A percentile compares a stretch with the other conserved stretches of the same genome.
These are phyloP conservation scores for Copidosoma floridanum DNA, from an alignment of 1,140 invertebrate genomes.

Conservation along the genomic window DNA sequence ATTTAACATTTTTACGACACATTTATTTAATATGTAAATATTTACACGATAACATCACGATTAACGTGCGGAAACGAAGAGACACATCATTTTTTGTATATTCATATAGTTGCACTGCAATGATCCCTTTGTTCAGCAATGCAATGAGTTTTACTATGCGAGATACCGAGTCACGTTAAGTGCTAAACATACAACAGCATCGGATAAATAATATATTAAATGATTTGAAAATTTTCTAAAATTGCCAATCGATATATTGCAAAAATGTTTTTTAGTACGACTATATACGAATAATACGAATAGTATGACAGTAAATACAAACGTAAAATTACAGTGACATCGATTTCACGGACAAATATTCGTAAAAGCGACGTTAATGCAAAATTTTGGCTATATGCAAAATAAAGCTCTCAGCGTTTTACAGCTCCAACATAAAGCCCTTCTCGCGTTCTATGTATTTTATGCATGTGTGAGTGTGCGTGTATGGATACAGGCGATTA, in stretches of 20 bases:
- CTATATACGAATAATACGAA: background rate
- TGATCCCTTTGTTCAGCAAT: too few species aligned
- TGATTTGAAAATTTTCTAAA: too few species aligned
- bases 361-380: conserved; percentile 12
- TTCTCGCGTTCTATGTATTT: too few species aligned
- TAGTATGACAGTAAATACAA: background rate
- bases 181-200: background rate
- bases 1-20: conserved; percentile 17
- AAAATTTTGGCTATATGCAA: conserved; percentile 5
- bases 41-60: conserved; percentile 11
- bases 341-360: background rate
- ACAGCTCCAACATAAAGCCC: conserved; percentile 17
- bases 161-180: background rate
- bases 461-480: too few species aligned
- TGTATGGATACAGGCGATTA: too few species aligned
- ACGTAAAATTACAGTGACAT: too few species aligned
- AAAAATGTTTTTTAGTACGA: too few species aligned
- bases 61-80: conserved; percentile 25
- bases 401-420: conserved; percentile 21
- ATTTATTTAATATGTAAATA: too few species aligned
- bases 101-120: conserved; percentile 36
- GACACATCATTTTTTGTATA: conserved; percentile 28
- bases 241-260: too few species aligned
- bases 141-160: too few species aligned
- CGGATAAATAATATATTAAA: too few species aligned